Base-by-base conservation (phyloP, 2,888 invertebrate species). In the Cecidostiba fungosa region DNA sequence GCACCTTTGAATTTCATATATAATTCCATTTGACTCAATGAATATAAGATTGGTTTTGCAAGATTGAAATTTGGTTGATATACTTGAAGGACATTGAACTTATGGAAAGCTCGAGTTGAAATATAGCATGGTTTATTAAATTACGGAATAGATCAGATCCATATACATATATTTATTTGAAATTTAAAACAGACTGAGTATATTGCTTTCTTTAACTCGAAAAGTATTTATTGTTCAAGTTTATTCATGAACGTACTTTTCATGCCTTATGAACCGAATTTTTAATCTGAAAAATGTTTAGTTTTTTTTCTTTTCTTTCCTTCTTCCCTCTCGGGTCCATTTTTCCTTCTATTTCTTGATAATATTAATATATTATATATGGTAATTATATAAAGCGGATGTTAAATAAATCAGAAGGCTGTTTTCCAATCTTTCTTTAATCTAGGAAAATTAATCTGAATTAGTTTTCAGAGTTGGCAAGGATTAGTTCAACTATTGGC, bases 341-440 rank as follows among this genome's bases (percentile, higher is more conserved):
- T 80, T 23, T 26, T 62, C 32, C 23, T n/a, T 50, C 29, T 29
- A 3, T 59, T 78, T 79, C 39, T 69, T 69, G 19, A 54, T 80
- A 59, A 79, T 84, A 76, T 76, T 80, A 66, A 66, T 69, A 74
- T 72, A 54, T 29, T 70, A 70, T 83, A 59, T 47, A 79, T 81
- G 59, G 43, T 74, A 69, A 84, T 80, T 59, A 50, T 78, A 32
- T 74, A 82, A 85, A 14, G 36, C 39, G 66, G 62, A 66, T 69
- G 50, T 74, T 6, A 59, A 86, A 82, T 83, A 79, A 76, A 83
- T 83, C 62, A 59, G 74, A 77, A 86, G 80, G 76, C 70, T 86
- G 77, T 82, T 74, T 86, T 85, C 4, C 47, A 77, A 77, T 47
- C 29, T 43, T 76, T 54, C 54, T 59, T 66, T 29, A 19, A 77